phyloP scores from a whole-genome alignment of 1,140 invertebrate species.

The Formica exsecta region DNA sequence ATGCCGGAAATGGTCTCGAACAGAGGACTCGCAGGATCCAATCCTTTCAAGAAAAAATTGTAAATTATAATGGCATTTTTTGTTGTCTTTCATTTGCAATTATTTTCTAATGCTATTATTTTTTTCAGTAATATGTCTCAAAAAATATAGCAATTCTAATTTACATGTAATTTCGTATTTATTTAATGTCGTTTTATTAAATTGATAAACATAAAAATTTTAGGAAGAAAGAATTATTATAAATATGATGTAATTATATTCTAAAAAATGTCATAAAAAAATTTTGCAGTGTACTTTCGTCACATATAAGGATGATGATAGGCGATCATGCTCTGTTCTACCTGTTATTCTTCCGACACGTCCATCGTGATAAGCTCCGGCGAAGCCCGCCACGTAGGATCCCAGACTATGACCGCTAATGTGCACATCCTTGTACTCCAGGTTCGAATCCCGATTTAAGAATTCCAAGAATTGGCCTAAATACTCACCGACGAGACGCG shows the following conservation, averaged over 20 bases:
- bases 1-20: constrained; percentile 81
- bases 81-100: not conserved
- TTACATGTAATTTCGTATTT: too few relatives aligned
- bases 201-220: too few relatives aligned
- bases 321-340: constrained; percentile 37
- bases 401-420: constrained; percentile 94
- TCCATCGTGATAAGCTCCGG: constrained; percentile 86
- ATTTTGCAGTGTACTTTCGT: too few relatives aligned
- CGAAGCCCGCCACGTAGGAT: constrained; percentile 92
- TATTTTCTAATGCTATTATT: too few relatives aligned
- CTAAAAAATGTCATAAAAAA: too few relatives aligned
- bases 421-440: constrained; percentile 88
- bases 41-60: constrained; percentile 77
- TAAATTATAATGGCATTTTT: not conserved
- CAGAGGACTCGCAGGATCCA: constrained; percentile 88
- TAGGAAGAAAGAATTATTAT: too few relatives aligned
- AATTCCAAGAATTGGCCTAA: constrained; percentile 81
- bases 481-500: constrained; percentile 81
- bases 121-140: too few relatives aligned
- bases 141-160: too few relatives aligned
- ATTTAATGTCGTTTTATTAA: too few relatives aligned
- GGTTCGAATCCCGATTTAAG: constrained; percentile 80
- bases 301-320: too few relatives aligned
- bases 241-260: too few relatives aligned
- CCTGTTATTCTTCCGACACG: constrained; percentile 89